Evolutionary conservation across 92 coral and sea anemone species (phyloP), one percentile per base, ranked within the genome.

Genomic region (Muricea muricata): DNA sequence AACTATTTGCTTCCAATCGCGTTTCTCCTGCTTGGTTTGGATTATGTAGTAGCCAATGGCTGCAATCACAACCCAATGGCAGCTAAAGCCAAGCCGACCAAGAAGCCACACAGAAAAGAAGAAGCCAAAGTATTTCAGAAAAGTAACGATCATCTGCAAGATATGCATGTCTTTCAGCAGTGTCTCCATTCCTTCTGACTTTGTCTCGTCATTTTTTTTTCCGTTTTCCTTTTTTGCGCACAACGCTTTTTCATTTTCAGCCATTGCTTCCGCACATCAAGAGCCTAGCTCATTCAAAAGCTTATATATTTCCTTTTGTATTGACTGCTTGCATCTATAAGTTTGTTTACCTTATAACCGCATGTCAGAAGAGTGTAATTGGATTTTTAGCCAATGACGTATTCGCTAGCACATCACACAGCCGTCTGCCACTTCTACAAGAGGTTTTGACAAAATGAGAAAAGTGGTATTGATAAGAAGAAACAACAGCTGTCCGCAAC

Each of bases 1-100:
- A n/a, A 54, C 84, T 10, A 37, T 54, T 56, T 93, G 91, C 55
- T 79, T 87, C 86, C 85, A 81, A 0, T 68, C 66, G 66, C 91
- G 89, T 65, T 88, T 81, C 57, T 88, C 94, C 68, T 82, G 87
- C 10, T 86, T 81, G 32, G 73, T 81, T 60, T 32, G 85, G 89
- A 92, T 85, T 40, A 91, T 42, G 23, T 81, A 86, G 66, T 67
- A 89, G 14, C 76, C 70, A 2, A 93, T 45, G 7, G 89, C 68
- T 12, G 86, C 89, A 45, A 91, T 28, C 18, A 93, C 37, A 32
- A 89, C 69, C 97, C 93, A 93, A 37, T 73, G 84, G 77, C 78
- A 93, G 28, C 92, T 84, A 80, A 91, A 91, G 11, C 97, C 94
- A 11, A 93, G 71, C 81, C 90, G 72, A 17, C 97, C 97, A 12